A percentile compares a stretch with the other conserved stretches of the same genome.
These are phyloP conservation scores for Mystacornis crossleyi DNA, from an alignment of 2,113 vertebrate genomes.

Conservation along the genomic window DNA sequence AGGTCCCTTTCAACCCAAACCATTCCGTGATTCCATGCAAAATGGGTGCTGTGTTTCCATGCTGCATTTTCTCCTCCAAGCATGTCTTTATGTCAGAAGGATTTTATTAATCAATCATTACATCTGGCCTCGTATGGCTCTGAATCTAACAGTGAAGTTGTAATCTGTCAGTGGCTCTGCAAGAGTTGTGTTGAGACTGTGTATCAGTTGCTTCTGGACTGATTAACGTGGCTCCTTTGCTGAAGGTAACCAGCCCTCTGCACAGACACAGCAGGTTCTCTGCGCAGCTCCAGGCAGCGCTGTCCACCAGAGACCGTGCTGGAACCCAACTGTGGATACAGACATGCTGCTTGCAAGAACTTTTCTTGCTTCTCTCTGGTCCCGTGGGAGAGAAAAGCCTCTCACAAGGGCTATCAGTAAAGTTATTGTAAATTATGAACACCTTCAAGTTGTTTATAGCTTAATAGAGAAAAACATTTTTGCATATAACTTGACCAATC, in stretches of 20 bases:
- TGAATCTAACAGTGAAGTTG: background rate
- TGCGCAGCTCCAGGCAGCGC: background rate
- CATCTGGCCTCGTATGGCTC: accelerated
- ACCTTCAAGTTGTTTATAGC: no score
- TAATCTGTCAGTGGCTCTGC: background rate
- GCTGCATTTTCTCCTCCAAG: background rate
- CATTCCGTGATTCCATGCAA: background rate
- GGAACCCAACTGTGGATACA: background rate
- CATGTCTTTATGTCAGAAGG: background rate
- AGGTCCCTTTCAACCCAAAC: background rate
- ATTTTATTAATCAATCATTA: background rate
- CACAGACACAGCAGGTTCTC: background rate
- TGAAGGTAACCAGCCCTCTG: background rate
- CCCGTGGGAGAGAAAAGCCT: no score
- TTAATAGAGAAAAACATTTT: no score
- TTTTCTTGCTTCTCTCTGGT: no score
- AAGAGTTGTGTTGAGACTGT: background rate
- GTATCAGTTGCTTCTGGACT: background rate
- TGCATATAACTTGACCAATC: no score
- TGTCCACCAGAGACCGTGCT: background rate
- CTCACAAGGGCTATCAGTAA: no score
- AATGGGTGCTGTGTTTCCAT: background rate
- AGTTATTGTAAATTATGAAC: no score
- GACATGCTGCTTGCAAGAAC: no score
- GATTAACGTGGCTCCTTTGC: background rate